Base-by-base conservation (phyloP, 2,888 invertebrate species). In the Notodonta dromedarius region DNA sequence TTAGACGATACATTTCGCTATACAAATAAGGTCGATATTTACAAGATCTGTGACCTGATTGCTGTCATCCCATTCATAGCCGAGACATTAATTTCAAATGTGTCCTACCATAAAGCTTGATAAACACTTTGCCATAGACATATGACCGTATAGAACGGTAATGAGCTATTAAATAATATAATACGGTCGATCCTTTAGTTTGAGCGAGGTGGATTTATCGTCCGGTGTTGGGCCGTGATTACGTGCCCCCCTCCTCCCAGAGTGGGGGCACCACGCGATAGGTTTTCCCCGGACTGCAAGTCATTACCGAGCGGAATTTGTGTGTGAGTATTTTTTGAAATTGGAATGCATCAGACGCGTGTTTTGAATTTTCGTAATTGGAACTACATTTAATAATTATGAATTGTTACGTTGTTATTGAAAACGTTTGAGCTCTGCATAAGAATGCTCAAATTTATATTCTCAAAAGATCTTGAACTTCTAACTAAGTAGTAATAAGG, bases 171-270 rank as follows among this genome's bases (percentile, higher is more conserved):
- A 83, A 80, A 80, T 84, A 79, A 85, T 89, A 86, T 84, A 83
- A 87, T 82, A 79, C 74, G 40, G 72, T 59, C 65, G 71, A 65
- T 69, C 71, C 69, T 71, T 65, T 66, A 70, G 74, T 77, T 74
- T 74, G 71, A 71, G 71, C 62, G 67, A 62, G 63, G 68, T 68
- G 76, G 80, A 85, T 88, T 89, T 85, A 87, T 86, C 75, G 78
- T 78, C 73, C 78, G 62, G 71, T 60, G 74, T 74, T 71, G 70
- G 73, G 77, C 75, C 79, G 82, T 90, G 90, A 90, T 90, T 90
- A 90, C 90, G 86, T 79, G 80, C 71, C 70, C 78, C 71, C 74
- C 76, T 71, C 71, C 61, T 67, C 64, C 63, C 57, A 50, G 50
- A 44, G 63, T 68, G 65, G 71, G 72, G 71, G 16, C 6, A 16